Evolutionary conservation across 2,113 vertebrate genomes (phyloP).

Genomic region (Hippocampus barbouri): DNA sequence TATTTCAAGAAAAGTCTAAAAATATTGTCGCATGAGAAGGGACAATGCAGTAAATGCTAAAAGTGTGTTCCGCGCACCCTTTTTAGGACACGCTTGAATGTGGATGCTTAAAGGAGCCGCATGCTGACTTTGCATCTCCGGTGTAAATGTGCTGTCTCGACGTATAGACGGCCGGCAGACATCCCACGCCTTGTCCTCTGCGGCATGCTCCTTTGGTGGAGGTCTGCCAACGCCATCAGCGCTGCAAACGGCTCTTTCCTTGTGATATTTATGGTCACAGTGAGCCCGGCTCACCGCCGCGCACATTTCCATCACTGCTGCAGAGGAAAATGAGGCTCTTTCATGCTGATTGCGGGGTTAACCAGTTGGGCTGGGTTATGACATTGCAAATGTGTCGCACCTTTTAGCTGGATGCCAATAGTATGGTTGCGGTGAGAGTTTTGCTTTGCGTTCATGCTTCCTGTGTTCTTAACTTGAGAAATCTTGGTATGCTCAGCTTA

Average conservation of each 20-base stretch:
- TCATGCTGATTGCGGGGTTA: constrained; percentile 12
- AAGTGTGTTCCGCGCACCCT: neutral
- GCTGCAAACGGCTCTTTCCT: constrained; percentile 32
- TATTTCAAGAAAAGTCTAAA: too few species aligned
- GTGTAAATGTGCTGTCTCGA: constrained; percentile 9
- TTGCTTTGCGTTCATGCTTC: neutral
- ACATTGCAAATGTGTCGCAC: neutral
- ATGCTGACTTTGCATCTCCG: neutral
- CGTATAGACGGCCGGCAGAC: constrained; percentile 31
- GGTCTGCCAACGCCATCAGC: constrained; percentile 52
- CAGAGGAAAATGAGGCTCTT: constrained; percentile 29
- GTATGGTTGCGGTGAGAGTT: neutral
- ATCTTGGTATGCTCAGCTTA: neutral
- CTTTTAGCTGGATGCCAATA: neutral
- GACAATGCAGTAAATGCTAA: neutral
- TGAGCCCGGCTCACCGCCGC: constrained; percentile 19
- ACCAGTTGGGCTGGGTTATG: constrained; percentile 18
- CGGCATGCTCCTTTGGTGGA: constrained; percentile 51
- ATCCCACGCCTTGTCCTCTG: constrained; percentile 54
- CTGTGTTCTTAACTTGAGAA: neutral
- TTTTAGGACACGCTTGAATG: neutral
- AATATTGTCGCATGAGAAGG: too few species aligned
- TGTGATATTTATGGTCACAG: constrained; percentile 53
- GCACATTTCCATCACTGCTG: constrained; percentile 29
- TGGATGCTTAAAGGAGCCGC: neutral